Percentiles rank a stretch among this genome's conserved stretches.
Evolutionary conservation across 2,797 vertebrate species (phyloP).

Genomic region (Phrynocephalus vlangalii): DNA sequence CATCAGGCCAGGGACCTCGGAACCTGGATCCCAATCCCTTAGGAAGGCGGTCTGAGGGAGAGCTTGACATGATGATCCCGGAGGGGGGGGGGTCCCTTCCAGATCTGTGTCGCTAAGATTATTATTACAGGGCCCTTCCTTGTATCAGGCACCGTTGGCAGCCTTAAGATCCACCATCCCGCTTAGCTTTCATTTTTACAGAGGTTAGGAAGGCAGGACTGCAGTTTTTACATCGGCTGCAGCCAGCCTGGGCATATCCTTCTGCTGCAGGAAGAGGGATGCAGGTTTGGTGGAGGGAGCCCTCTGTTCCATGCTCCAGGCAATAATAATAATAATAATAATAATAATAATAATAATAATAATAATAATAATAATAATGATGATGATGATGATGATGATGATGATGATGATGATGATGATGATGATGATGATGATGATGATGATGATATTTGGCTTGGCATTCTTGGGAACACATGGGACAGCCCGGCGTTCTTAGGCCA

Average conservation of each 20-base stretch:
- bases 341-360: too few species aligned
- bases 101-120: too few species aligned
- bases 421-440: too few species aligned
- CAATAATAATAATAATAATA: too few species aligned
- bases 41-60: not conserved
- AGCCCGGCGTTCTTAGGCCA: not conserved
- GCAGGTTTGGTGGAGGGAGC: fast-evolving
- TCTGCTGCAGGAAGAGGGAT: not conserved
- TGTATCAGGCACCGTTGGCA: too few species aligned
- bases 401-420: not conserved
- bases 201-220: not conserved
- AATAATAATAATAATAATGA: too few species aligned
- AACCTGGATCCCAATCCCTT: not conserved
- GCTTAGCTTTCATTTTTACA: too few species aligned
- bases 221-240: not conserved
- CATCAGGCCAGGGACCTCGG: not conserved
- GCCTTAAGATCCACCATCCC: not conserved
- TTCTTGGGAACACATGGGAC: not conserved
- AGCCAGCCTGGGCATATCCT: too few species aligned
- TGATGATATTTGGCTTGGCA: not conserved
- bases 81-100: too few species aligned
- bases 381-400: too few species aligned
- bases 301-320: not conserved
- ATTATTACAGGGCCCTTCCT: too few species aligned
- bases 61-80: too few species aligned